A percentile compares a stretch with the other conserved stretches of the same genome.
Evolutionary conservation across 2,888 invertebrate species (phyloP).

Genomic region (Matsumyia berberina): DNA sequence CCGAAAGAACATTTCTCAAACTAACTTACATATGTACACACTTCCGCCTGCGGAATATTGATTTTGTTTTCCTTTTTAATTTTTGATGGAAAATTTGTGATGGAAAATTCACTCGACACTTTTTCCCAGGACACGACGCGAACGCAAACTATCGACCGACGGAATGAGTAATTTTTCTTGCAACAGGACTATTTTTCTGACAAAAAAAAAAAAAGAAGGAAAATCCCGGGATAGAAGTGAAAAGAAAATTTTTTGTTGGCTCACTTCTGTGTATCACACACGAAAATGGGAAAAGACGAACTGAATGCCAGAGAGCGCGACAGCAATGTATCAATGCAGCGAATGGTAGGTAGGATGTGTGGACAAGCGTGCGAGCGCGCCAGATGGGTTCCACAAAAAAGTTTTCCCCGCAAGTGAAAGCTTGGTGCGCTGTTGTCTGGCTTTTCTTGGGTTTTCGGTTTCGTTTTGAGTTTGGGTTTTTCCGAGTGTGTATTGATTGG

Average conservation of each 20-base stretch:
- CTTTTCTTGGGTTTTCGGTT: not conserved
- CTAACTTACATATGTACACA: conserved; percentile 54
- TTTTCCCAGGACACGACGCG: not conserved
- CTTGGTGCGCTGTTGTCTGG: not conserved
- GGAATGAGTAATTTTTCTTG: conserved; percentile 2
- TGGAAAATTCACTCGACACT: conserved; percentile 54
- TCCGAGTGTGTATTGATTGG: conserved; percentile 27
- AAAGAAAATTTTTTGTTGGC: conserved; percentile 28
- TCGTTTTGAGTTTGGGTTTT: conserved; percentile 1
- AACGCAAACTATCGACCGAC: not conserved
- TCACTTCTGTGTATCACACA: conserved; percentile 53
- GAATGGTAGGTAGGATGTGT: conserved; percentile 40
- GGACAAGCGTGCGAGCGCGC: conserved; percentile 8
- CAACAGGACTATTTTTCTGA: conserved; percentile 14
- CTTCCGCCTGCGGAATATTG: conserved; percentile 67
- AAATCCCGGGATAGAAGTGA: conserved; percentile 11
- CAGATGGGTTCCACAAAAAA: conserved; percentile 45
- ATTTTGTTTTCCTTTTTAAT: conserved; percentile 60
- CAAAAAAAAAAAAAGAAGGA: conserved; percentile 6
- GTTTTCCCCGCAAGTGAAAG: conserved; percentile 42
- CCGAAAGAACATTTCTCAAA: conserved; percentile 35
- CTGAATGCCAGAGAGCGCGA: conserved; percentile 60
- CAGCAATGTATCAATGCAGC: conserved; percentile 64
- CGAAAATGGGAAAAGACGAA: conserved; percentile 62
- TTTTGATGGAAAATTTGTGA: conserved; percentile 36